Conservation (phyloP, 2,888 invertebrate genomes). For the Leptarthrus brevirostris region DNA sequence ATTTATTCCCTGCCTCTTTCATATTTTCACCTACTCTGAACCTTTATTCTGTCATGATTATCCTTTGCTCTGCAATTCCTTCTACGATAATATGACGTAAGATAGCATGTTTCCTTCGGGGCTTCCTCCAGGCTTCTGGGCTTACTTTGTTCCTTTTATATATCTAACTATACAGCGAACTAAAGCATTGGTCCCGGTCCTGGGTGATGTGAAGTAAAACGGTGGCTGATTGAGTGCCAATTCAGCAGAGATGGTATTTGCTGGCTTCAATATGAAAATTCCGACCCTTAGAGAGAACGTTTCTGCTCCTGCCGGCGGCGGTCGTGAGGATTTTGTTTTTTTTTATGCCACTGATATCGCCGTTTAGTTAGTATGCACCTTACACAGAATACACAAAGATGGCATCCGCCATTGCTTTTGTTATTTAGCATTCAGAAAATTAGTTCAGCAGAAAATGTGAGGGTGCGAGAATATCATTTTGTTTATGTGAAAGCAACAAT, state of each 20-base stretch:
- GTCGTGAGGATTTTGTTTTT: not conserved
- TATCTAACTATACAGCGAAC: no score
- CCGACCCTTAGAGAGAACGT: slow-evolving; percentile 18
- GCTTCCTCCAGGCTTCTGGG: slow-evolving; percentile 7
- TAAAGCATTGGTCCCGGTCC: not conserved
- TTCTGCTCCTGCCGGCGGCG: slow-evolving; percentile 8
- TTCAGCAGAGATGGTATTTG: slow-evolving; percentile 33
- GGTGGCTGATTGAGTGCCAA: slow-evolving; percentile 44
- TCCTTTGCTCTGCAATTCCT: slow-evolving; percentile 35
- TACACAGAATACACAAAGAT: not conserved
- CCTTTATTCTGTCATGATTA: slow-evolving; percentile 32
- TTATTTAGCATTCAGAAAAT: not conserved
- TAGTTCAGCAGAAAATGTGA: slow-evolving; percentile 6
- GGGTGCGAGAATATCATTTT: no score
- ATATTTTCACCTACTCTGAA: slow-evolving; percentile 31
- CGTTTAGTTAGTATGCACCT: not conserved
- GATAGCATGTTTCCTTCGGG: not conserved
- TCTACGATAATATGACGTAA: slow-evolving; percentile 29
- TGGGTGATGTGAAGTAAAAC: slow-evolving; percentile 30
- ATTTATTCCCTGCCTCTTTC: slow-evolving; percentile 11
- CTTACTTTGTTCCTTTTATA: no score
- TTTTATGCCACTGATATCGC: slow-evolving; percentile 17
- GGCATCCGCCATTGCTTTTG: slow-evolving; percentile 5
- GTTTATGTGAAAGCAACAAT: no score
- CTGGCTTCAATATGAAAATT: slow-evolving; percentile 41